A percentile compares a stretch with the other conserved stretches of the same genome.
phyloP scores from a whole-genome alignment of 1,140 invertebrate genomes.

The Trichonephila clavata region DNA sequence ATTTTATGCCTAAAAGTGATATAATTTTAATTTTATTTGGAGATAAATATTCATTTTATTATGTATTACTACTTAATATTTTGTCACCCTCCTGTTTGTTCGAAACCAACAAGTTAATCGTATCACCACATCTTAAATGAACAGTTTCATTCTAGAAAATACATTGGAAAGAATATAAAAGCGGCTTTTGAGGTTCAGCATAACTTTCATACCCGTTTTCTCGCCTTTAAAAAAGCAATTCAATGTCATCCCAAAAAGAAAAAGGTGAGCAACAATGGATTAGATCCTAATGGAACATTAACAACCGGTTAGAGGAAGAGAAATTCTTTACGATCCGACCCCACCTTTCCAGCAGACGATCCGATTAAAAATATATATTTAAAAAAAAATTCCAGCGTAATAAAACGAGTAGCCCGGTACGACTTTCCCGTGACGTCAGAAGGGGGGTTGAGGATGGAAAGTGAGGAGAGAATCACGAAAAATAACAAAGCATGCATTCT shows the following conservation, averaged over 20 bases:
- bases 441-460: not conserved
- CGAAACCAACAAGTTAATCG: too few relatives aligned
- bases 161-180: too few relatives aligned
- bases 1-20: too few relatives aligned
- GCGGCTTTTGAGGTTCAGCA: too few relatives aligned
- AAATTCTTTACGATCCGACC: not conserved
- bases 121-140: too few relatives aligned
- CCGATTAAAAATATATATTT: not conserved
- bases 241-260: not conserved
- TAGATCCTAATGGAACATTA: slow-evolving; percentile 20
- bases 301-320: slow-evolving; percentile 50
- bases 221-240: not conserved
- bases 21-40: too few relatives aligned
- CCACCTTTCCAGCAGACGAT: not conserved
- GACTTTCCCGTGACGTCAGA: slow-evolving; percentile 21
- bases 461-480: slow-evolving; percentile 50
- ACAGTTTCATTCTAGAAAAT: too few relatives aligned
- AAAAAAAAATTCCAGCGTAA: slow-evolving; percentile 49
- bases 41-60: too few relatives aligned
- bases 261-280: not conserved
- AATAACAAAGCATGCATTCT: slow-evolving; percentile 40
- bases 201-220: too few relatives aligned
- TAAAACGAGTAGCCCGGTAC: slow-evolving; percentile 33
- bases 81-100: too few relatives aligned
- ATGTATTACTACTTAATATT: too few relatives aligned